Base-by-base conservation (phyloP, 2,113 vertebrate species). In the Plecotus auritus region DNA sequence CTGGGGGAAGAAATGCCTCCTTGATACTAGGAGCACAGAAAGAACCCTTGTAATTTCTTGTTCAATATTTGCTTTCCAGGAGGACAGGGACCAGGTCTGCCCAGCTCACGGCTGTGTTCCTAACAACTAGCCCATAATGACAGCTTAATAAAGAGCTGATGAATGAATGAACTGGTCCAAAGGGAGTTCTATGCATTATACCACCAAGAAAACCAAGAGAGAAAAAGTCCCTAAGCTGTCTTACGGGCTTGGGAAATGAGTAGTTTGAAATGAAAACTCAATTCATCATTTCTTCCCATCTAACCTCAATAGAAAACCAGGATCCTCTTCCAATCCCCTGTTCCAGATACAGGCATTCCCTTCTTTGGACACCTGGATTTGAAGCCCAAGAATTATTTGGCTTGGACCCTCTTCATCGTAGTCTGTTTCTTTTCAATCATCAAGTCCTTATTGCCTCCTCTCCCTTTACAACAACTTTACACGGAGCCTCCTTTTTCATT, bases 91-190 rank as follows among this genome's bases (percentile, higher is more conserved):
- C 42, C 72, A 91, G 32, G 30, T 78, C 37, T 59, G 17, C 22
- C 56, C 51, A 81, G 18, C 30, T 80, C 17, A 70, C 12, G 73
- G 45, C 16, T 76, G 2, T 70, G 61, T 81, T 95, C 32, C 32
- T 66, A 61, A 61, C 2, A 89, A 35, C 16, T 26, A 85, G 45
- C 35, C 45, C 28, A 40, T 35, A 61, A 66, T 83, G 64, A 72
- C 23, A 91, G 11, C 70, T 95, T 95, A 84, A 88, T 72, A 85
- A 80, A 93, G 30, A 78, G 37, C 3, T 85, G 49, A 10, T 85
- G 35, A 86, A 32, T 61, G 73, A 81, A 87, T 26, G 20, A 92
- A 56, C 64, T 40, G 5, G 23, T 73, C 51, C 72, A 93, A 93
- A 89, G 42, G 26, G 30, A 78, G 45, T 78, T 61, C 47, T 91